A percentile compares a stretch with the other conserved stretches of the same genome.
Conservation (phyloP, 92 coral and sea anemone genomes). For the Zoanthus sansibaricus region DNA sequence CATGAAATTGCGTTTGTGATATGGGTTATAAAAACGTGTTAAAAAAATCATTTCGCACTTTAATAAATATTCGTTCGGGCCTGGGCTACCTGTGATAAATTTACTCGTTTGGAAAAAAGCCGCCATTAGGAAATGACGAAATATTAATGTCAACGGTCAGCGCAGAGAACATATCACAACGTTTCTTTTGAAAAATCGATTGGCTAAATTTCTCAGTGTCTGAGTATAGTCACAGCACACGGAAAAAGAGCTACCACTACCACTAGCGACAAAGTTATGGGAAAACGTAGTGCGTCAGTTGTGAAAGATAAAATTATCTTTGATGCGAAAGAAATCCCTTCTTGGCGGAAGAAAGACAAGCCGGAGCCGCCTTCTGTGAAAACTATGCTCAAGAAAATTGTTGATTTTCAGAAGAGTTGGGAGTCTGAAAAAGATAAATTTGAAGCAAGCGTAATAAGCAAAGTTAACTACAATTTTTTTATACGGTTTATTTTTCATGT, state of each 20-base stretch:
- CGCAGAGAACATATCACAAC: too few relatives aligned
- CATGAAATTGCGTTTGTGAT: too few relatives aligned
- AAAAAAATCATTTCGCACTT: too few relatives aligned
- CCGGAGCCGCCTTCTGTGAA: slow-evolving; percentile 27
- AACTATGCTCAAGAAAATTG: slow-evolving; percentile 40
- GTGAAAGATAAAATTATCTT: slow-evolving; percentile 19
- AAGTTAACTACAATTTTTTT: background rate
- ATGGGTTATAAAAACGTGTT: too few relatives aligned
- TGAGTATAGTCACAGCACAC: background rate
- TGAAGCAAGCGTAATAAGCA: background rate
- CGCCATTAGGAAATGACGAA: too few relatives aligned
- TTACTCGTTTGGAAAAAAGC: too few relatives aligned
- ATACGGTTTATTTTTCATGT: slow-evolving; percentile 31
- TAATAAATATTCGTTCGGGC: too few relatives aligned
- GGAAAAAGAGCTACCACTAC: background rate
- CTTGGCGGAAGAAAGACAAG: slow-evolving; percentile 39
- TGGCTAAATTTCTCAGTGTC: background rate
- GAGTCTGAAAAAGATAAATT: background rate
- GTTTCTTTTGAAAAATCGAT: too few relatives aligned
- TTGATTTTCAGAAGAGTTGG: slow-evolving; percentile 35
- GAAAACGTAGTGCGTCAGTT: slow-evolving; percentile 10
- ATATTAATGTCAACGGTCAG: too few relatives aligned
- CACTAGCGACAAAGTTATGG: background rate
- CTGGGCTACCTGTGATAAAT: too few relatives aligned
- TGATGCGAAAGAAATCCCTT: slow-evolving; percentile 39